Base-by-base conservation (phyloP, 2,888 invertebrate genomes). In the Yponomeuta malinellus region DNA sequence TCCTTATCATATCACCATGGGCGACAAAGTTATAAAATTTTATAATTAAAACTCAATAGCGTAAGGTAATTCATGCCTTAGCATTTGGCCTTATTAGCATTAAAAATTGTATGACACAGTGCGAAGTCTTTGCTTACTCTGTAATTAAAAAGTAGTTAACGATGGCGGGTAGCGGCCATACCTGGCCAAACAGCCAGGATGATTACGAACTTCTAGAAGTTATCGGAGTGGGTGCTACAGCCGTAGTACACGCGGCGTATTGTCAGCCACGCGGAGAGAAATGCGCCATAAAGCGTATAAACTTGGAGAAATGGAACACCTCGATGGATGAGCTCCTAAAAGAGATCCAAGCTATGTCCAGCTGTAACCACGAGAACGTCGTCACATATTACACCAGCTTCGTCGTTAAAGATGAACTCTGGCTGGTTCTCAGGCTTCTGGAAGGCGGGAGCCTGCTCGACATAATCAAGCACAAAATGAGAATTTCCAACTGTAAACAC, bases 341-440 rank as follows among this genome's bases (percentile, higher is more conserved):
- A 90, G 96, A 95, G 85, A 95, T 95, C 74, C 98, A 99, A 90
- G 99, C 99, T 48, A 99, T 99, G 99, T 98, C 98, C 73, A 98
- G 98, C 77, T 99, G 99, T 89, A 97, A 98, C 85, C 99, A 99
- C 90, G 99, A 99, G 88, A 99, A 99, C 90, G 99, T 99, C 15
- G 99, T 99, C 73, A 98, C 98, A n/a, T 99, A 99, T 92, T 97
- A 99, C 93, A 99, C 99, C 59, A 98, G 98, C 79, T 99, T 99
- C 90, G 99, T 99, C 64, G 99, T 99, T 71, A 96, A 96, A 78
- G 99, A 99, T 83, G 99, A 99, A 84, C 93, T 99, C 68, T 99
- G 99, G 99, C 95, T 99, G 64, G 97, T 99, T n/a, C 94, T 99
- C 79, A 95, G 98, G 79, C 94, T 99, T 29, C 94, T 99, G n/a